Base-by-base conservation (phyloP, 2,113 vertebrate species). In the Megaleporinus macrocephalus region DNA sequence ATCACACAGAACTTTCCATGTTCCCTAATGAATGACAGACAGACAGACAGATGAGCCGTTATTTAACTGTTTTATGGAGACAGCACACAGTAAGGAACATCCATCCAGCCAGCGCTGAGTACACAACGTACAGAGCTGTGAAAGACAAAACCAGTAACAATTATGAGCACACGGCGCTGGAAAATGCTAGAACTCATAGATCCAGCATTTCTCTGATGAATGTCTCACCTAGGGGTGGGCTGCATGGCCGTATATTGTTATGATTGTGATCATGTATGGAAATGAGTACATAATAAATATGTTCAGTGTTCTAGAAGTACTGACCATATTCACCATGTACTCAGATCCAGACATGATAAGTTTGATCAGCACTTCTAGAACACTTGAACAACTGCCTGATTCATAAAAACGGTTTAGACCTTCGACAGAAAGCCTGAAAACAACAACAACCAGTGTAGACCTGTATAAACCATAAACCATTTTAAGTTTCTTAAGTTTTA, bases 11-110 rank as follows among this genome's bases (percentile, higher is more conserved):
- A 91, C 87, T 92, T 93, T 92, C 92, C 90, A 84, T 91, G 89
- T 90, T 79, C 85, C 90, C 90, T 88, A 80, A 86, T 59, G 85
- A 88, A 87, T 85, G 89, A 90, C 83, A 87, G 88, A 91, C 76
- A 91, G 88, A 27, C 61, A 30, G 49, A 44, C 41, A 44, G 41
- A 78, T 30, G 20, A 47, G 51, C 14, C 6, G 29, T n/a, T 22
- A 4, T 55, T 20, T 33, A 59, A n/a, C 73, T 15, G 51, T 29
- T 33, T 57, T 33, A 14, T 59, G 29, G 51, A 59, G 16, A 74
- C 29, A 6, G 29, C 22, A 7, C 16, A 24, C 29, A 22, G 16
- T n/a, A 30, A 75, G 73, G 30, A 30, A 59, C 51, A 5, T 33
- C 20, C 51, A 36, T 15, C 26, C 36, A 47, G 15, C 24, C 73